phyloP scores from a whole-genome alignment of 2,888 invertebrate species.

The Aleiodes testaceus region DNA sequence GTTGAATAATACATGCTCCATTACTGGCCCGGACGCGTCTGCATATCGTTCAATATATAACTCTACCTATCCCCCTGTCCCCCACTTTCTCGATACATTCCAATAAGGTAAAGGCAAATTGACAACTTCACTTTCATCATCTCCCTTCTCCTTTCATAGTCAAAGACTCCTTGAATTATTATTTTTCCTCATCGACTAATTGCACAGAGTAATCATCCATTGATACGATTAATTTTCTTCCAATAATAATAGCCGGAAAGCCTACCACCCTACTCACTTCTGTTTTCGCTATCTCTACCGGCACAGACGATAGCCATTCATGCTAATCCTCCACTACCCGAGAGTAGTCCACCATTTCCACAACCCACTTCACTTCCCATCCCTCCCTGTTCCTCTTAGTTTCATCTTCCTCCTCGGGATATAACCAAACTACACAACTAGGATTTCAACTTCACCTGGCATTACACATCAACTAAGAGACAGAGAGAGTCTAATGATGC shows the following conservation, averaged over 20 bases:
- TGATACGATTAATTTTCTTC: conserved; percentile 66
- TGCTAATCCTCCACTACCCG: conserved; percentile 62
- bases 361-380: conserved; percentile 19
- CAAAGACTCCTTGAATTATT: neutral
- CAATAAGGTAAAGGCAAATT: conserved; percentile 16
- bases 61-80: conserved; percentile 8
- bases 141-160: neutral
- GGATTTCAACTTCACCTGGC: conserved; percentile 54
- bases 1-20: conserved; percentile 62
- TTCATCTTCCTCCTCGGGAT: conserved; percentile 22
- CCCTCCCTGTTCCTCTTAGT: conserved; percentile 33
- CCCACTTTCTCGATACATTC: conserved; percentile 25
- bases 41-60: conserved; percentile 30
- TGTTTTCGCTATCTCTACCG: conserved; percentile 62
- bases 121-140: neutral
- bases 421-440: conserved; percentile 34
- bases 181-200: conserved; percentile 54
- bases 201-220: conserved; percentile 61
- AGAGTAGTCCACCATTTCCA: conserved; percentile 37
- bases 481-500: conserved; percentile 62
- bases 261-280: conserved; percentile 30
- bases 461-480: conserved; percentile 45
- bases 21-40: conserved; percentile 28
- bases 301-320: conserved; percentile 66
- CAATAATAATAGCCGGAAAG: conserved; percentile 63